Conservation (phyloP, 2,797 vertebrate species). For the Rhinogobio ventralis region DNA sequence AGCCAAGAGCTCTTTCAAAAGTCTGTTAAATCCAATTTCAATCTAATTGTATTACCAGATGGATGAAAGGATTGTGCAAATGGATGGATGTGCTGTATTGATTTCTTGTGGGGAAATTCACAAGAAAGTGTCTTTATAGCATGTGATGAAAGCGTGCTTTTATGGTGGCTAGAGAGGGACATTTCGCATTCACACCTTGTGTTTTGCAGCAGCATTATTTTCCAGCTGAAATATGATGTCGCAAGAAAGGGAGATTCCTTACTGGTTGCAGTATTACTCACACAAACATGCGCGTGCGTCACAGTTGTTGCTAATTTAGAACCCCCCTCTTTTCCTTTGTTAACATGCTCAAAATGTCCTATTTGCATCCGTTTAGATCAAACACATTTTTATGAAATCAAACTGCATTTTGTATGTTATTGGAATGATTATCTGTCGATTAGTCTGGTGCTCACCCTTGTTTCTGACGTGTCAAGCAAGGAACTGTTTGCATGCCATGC, state of each 20-base stretch:
- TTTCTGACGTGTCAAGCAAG: background rate
- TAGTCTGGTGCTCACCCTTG: background rate
- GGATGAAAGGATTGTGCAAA: background rate
- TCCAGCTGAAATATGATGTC: constrained; percentile 51
- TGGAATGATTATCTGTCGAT: background rate
- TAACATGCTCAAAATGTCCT: constrained; percentile 27
- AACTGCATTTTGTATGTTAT: background rate
- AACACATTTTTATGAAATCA: background rate
- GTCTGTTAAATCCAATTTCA: background rate
- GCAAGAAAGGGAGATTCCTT: constrained; percentile 76
- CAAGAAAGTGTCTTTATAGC: constrained; percentile 44
- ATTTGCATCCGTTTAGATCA: constrained; percentile 5
- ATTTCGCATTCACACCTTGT: constrained; percentile 51
- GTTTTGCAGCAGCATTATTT: constrained; percentile 46
- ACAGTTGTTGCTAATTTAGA: constrained; percentile 56
- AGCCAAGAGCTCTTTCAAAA: constrained; percentile 19
- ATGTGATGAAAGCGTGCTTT: constrained; percentile 24
- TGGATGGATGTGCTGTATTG: constrained; percentile 2
- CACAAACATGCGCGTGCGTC: constrained; percentile 60
- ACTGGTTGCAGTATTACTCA: constrained; percentile 76
- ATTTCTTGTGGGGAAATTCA: constrained; percentile 19
- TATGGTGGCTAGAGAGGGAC: constrained; percentile 48
- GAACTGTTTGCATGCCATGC: constrained; percentile 28
- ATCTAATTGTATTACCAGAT: background rate
- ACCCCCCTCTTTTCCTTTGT: constrained; percentile 39